Base-by-base conservation (phyloP, 2,888 invertebrate species). In the Ormyrus rosae region DNA sequence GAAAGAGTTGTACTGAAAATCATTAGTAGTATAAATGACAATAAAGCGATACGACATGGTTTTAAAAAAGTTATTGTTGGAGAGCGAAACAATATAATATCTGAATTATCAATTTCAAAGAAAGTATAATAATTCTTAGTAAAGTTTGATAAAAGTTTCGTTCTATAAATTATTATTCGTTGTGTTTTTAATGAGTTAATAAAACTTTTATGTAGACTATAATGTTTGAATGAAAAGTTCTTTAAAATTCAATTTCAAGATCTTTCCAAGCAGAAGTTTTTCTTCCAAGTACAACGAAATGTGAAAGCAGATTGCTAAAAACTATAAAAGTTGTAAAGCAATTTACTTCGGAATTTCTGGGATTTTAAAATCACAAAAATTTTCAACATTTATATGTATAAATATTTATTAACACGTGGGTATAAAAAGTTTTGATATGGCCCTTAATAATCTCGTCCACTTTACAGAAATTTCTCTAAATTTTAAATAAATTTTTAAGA, bases 181-280 rank as follows among this genome's bases (percentile, higher is more conserved):
- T 64, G 65, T 65, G 50, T 11, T 46, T 67, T 80, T 70, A 73
- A 75, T 46, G 65, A 80, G 58, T 67, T 80, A 61, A 65, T 56
- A 65, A 71, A 80, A 80, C 75, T 80, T 75, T 80, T 11, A 60
- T 71, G 19, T 48, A 65, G 65, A 71, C 53, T 65, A 61, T 80
- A 75, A 75, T 75, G 55, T 60, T 75, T 46, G 19, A 55, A 55
- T 60, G 70, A 55, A 71, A 80, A 51, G 74, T 70, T 71, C 70
- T 80, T 61, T 50, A 67, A 65, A 75, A 75, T 75, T 75, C 70
- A 80, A 80, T 75, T 71, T 80, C 60, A 80, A 80, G 73, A 75
- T 80, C 70, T 71, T 63, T 48, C 61, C 55, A 63, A 51, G 34
- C 56, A 68, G 11, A 73, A 78, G 73, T 78, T 67, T 78, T 68